Evolutionary conservation across 2,888 invertebrate species (phyloP), one percentile per base, ranked within the genome.

Genomic region (Cheilosia vulpina): DNA sequence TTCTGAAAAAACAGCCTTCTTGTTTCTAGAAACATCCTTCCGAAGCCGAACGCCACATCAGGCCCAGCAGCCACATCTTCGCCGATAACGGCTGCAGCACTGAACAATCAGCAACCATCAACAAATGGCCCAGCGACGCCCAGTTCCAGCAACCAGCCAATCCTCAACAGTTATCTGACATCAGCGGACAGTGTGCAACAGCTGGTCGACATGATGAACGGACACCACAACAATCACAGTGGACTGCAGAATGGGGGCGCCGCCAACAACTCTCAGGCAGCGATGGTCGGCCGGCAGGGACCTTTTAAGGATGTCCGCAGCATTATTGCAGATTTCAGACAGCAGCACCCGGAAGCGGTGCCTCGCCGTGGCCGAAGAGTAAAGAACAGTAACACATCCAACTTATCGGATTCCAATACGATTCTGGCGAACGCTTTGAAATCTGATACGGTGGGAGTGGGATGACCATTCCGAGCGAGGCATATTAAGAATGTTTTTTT

Each of bases 281-380:
- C 87, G 15, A 88, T 88, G 87, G 80, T 93, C 92, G 96, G 96
- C 0, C 93, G 95, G 0, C 96, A 96, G 89, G 95, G 96, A 0
- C 95, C 96, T 0, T 95, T 96, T n/a, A 94, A 96, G 79, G 96
- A 97, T 90, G 96, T 97, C 0, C 95, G 96, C 90, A 96, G 96
- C 4, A 96, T 97, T 73, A 96, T 96, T 89, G 96, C 96, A 0
- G 96, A 96, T 90, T 96, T 96, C 89, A 94, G 96, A 87, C 95
- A 96, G 87, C 93, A 95, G 87, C 96, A 96, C 91, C 96, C 96
- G 0, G 96, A 96, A 87, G 93, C 94, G 4, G 94, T 95, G 0
- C 96, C 96, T 0, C 92, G 96, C 87, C 93, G 96, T 88, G 95
- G 95, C 4, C 93, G 95, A 31, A 91, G 95, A 60, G 94, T 95